phyloP scores from a whole-genome alignment of 2,113 vertebrate genomes.

The Condylura cristata region DNA sequence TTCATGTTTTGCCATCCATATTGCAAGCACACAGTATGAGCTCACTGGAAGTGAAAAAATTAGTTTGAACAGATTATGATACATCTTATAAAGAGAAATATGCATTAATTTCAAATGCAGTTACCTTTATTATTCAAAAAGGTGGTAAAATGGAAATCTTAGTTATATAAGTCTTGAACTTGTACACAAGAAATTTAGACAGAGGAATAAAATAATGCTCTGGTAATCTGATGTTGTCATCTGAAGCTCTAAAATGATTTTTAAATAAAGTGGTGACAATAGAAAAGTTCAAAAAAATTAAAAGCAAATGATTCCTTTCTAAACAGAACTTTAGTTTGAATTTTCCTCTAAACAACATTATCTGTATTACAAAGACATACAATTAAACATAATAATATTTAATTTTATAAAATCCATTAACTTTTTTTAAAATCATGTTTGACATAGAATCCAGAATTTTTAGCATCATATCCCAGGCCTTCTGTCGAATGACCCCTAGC shows the following conservation, averaged over 20 bases:
- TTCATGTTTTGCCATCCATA: neutral
- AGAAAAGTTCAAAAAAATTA: neutral
- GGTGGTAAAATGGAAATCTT: neutral
- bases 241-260: neutral
- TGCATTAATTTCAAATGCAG: neutral
- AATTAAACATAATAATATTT: slow-evolving; percentile 29
- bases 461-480: neutral
- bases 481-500: neutral
- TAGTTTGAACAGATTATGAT: neutral
- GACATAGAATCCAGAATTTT: slow-evolving; percentile 9
- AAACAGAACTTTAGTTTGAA: neutral
- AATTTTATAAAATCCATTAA: slow-evolving; percentile 1
- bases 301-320: neutral
- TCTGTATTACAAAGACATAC: neutral
- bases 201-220: neutral
- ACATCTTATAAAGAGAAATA: neutral
- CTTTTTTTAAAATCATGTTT: neutral
- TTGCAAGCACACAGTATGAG: neutral
- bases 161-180: neutral
- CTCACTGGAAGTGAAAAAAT: neutral
- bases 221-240: neutral
- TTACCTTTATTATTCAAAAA: neutral
- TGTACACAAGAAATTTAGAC: neutral
- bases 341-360: neutral
- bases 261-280: neutral